Evolutionary conservation across 2,113 vertebrate genomes (phyloP).

Genomic region (Casuarius casuarius): DNA sequence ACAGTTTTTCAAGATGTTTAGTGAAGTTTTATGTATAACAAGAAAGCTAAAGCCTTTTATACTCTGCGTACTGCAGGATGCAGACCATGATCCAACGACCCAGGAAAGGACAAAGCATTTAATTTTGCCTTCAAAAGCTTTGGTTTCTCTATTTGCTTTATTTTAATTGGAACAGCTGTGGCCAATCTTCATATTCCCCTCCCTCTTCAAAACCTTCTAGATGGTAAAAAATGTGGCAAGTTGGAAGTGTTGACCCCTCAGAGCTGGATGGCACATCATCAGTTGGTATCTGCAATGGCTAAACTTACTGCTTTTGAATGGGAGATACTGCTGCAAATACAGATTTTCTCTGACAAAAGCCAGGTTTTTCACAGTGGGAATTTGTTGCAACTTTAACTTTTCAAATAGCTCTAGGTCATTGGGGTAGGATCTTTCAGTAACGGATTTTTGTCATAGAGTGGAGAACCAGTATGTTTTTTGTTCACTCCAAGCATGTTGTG

Average conservation of each 20-base stretch:
- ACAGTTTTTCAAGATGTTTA: constrained; percentile 14
- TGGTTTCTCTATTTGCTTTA: constrained; percentile 32
- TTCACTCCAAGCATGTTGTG: not conserved
- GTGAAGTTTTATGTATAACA: not conserved
- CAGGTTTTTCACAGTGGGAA: not conserved
- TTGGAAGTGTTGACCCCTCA: not conserved
- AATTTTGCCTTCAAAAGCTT: constrained; percentile 13
- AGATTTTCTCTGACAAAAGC: not conserved
- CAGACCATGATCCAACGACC: not conserved
- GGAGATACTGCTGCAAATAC: not conserved
- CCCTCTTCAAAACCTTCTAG: constrained; percentile 27
- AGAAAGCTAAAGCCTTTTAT: not conserved
- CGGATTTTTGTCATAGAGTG: not conserved
- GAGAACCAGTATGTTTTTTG: not conserved
- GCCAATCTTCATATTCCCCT: constrained; percentile 9
- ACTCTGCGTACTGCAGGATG: not conserved
- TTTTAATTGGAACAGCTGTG: constrained; percentile 56
- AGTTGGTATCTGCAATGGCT: not conserved
- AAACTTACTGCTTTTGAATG: not conserved
- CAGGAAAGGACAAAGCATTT: constrained; percentile 12
- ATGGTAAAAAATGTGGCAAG: not conserved
- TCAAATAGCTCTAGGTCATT: not conserved
- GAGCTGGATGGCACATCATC: not conserved
- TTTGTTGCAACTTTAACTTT: not conserved
- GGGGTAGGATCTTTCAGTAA: not conserved